Evolutionary conservation across 1,140 invertebrate species (phyloP).

Genomic region (Orius insidiosus): DNA sequence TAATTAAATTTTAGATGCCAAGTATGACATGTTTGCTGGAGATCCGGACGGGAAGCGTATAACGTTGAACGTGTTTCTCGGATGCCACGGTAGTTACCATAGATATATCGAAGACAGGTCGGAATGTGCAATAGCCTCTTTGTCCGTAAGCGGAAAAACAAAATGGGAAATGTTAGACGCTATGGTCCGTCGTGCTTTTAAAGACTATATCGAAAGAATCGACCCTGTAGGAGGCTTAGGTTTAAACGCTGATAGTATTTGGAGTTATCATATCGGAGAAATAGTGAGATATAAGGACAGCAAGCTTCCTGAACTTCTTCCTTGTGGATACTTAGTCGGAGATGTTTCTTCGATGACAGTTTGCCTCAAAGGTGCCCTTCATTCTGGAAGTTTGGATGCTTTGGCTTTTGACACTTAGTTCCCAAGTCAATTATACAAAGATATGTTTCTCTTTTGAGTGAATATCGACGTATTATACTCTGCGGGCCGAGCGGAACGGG

Average conservation of each 20-base stretch:
- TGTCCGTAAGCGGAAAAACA: constrained; percentile 79
- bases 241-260: constrained; percentile 71
- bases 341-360: constrained; percentile 46
- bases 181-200: constrained; percentile 77
- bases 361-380: constrained; percentile 53
- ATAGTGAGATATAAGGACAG: constrained; percentile 48
- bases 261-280: constrained; percentile 84
- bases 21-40: constrained; percentile 24
- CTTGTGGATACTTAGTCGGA: constrained; percentile 84
- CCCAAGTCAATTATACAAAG: constrained; percentile 90
- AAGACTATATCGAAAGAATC: constrained; percentile 83
- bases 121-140: constrained; percentile 59
- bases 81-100: constrained; percentile 58
- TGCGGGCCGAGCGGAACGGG: constrained; percentile 95
- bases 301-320: constrained; percentile 60
- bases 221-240: constrained; percentile 85
- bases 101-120: constrained; percentile 46
- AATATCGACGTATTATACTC: constrained; percentile 82
- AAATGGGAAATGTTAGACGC: constrained; percentile 90
- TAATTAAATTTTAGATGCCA: constrained; percentile 13
- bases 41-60: constrained; percentile 71
- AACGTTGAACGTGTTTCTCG: constrained; percentile 63
- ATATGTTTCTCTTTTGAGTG: constrained; percentile 70
- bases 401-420: constrained; percentile 91
- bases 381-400: constrained; percentile 76